These are phyloP conservation scores for Rhineura floridana DNA, from an alignment of 2,113 vertebrate genomes.

Conservation along the genomic window DNA sequence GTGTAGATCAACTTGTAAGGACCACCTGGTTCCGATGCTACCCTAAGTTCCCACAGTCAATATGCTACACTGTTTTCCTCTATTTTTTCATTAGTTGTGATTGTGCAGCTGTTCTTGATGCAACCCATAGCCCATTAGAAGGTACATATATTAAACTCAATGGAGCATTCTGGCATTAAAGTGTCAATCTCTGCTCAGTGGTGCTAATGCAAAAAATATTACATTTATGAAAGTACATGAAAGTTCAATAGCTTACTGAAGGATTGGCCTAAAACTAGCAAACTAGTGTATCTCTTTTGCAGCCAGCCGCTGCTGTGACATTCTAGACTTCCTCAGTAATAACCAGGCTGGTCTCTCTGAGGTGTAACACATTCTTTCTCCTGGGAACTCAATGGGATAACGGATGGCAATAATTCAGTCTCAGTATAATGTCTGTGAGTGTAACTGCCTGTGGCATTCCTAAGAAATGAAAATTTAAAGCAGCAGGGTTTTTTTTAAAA, in stretches of 20 bases:
- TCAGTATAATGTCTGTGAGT: rapidly evolving
- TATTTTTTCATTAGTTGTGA: background rate
- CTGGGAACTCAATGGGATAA: background rate
- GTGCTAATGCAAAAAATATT: rapidly evolving
- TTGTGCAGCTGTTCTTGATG: background rate
- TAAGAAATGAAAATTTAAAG: slow-evolving; percentile 21
- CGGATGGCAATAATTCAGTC: background rate
- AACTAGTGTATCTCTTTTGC: background rate
- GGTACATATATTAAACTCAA: background rate
- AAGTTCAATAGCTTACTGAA: rapidly evolving
- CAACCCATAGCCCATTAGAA: background rate
- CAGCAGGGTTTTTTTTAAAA: background rate
- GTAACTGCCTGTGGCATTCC: background rate
- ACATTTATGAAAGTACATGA: background rate
- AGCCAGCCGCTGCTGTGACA: rapidly evolving
- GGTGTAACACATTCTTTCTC: background rate
- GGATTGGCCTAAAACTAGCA: background rate
- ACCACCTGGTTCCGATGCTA: too few relatives aligned
- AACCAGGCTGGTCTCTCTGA: background rate
- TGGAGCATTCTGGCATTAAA: background rate
- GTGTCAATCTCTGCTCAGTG: background rate
- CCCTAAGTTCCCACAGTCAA: too few relatives aligned
- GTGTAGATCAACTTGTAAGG: background rate
- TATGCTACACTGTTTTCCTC: background rate
- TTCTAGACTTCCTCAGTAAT: background rate